Evolutionary conservation across 1,140 invertebrate species (phyloP), one percentile per base, ranked within the genome.

Genomic region (Heliconius nattereri): DNA sequence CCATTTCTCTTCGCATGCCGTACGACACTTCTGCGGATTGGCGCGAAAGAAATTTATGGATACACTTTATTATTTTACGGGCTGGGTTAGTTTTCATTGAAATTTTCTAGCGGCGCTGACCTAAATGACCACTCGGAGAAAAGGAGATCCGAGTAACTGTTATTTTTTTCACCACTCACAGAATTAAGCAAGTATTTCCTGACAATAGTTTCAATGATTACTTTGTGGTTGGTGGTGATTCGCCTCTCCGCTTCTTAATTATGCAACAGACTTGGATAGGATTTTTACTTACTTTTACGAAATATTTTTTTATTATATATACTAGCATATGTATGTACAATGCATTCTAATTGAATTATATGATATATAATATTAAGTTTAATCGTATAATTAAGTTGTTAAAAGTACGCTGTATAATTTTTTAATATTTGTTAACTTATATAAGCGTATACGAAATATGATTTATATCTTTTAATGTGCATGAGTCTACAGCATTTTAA

Each of bases 11-110:
- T 85, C 86, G 84, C 86, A 88, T 86, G 81, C 83, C 86, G 79
- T 80, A 84, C 84, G 89, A 91, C 89, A 91, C 85, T 92, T 88
- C 85, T 89, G 85, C 84, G 84, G 87, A 92, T 89, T 91, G 86
- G 82, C 75, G 79, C 84, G 84, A 89, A 87, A 89, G 84, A 88
- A 85, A 84, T 82, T 78, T 87, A 80, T 88, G 88, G 87, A 91
- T 80, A 84, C 72, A 81, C 82, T 83, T 76, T 77, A 66, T 81
- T 79, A 82, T 81, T 81, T 81, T 78, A 81, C 73, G 79, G 7
- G 57, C 11, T 57, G 66, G 57, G 26, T 80, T 80, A 73, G 75
- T 71, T 80, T 80, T 72, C 71, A 76, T 76, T 3, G 60, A 66
- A 60, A 29, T 66, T 66, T 66, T 66, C 60, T 13, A 66, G n/a